Conservation (phyloP, 2,797 vertebrate genomes). For the Nannoperca australis region DNA sequence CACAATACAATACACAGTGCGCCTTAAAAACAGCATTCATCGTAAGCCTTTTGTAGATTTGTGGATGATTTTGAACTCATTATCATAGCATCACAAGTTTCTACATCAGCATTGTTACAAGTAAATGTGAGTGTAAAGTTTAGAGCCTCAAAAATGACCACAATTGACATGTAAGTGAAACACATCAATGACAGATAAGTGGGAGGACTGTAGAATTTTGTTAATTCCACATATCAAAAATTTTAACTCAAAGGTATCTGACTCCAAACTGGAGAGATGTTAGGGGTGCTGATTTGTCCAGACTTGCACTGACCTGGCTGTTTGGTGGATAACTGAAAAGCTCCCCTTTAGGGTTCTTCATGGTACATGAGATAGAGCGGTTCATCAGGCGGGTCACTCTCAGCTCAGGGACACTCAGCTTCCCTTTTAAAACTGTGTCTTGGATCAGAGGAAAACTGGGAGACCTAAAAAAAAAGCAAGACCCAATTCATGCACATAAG, state of each 20-base stretch:
- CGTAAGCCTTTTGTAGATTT: neutral
- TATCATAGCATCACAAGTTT: neutral
- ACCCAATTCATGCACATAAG: neutral
- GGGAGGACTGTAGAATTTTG: neutral
- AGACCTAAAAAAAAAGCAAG: conserved; percentile 85
- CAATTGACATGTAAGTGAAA: conserved; percentile 11
- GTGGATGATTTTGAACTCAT: neutral
- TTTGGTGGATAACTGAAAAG: conserved; percentile 94
- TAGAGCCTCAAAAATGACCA: conserved; percentile 1
- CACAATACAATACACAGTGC: conserved; percentile 1
- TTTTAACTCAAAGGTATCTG: conserved; percentile 11
- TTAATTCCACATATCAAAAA: neutral
- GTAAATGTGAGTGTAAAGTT: neutral
- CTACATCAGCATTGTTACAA: neutral
- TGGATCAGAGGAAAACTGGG: conserved; percentile 98
- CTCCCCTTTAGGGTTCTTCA: conserved; percentile 97
- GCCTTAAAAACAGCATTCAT: neutral
- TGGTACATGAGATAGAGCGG: conserved; percentile 95
- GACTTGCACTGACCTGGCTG: conserved; percentile 89
- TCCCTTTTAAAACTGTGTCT: conserved; percentile 95
- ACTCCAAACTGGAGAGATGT: neutral
- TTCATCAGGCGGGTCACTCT: conserved; percentile 97
- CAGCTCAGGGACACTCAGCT: conserved; percentile 93
- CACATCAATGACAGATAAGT: neutral
- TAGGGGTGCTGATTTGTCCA: neutral